These are phyloP conservation scores for Nesometra sesokonis DNA, from an alignment of 35 echinoderm and acorn worm species.

Conservation along the genomic window DNA sequence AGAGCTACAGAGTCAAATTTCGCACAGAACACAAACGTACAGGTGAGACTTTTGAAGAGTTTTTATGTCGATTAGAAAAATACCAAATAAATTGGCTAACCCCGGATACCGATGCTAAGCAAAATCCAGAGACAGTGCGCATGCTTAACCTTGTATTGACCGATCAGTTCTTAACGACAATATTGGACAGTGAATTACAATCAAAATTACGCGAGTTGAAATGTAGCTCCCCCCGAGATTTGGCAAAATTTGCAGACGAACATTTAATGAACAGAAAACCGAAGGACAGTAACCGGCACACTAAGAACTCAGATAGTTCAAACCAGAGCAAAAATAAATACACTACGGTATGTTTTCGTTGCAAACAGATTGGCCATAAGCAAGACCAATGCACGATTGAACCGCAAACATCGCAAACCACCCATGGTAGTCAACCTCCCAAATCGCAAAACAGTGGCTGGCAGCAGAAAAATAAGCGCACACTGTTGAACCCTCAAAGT, in stretches of 20 bases:
- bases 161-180: constrained; percentile 8
- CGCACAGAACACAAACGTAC: not conserved
- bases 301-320: too few species aligned
- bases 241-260: constrained; percentile 16
- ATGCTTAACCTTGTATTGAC: not conserved
- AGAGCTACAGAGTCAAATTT: constrained; percentile 12
- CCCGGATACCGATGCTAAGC: too few species aligned
- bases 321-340: too few species aligned
- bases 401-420: too few species aligned
- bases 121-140: not conserved
- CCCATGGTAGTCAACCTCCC: too few species aligned
- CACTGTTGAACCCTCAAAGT: too few species aligned
- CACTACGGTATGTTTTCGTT: too few species aligned
- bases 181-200: not conserved
- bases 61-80: constrained; percentile 2
- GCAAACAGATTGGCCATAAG: too few species aligned
- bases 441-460: too few species aligned
- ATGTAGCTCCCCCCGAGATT: not conserved
- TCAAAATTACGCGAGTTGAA: not conserved
- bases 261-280: constrained; percentile 2
- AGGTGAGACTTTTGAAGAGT: not conserved
- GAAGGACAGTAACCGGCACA: too few species aligned
- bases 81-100: constrained; percentile 9
- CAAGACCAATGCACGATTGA: too few species aligned
- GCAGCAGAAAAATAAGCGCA: too few species aligned